Base-by-base conservation (phyloP, 1,140 invertebrate genomes). In the Phortica variegata region DNA sequence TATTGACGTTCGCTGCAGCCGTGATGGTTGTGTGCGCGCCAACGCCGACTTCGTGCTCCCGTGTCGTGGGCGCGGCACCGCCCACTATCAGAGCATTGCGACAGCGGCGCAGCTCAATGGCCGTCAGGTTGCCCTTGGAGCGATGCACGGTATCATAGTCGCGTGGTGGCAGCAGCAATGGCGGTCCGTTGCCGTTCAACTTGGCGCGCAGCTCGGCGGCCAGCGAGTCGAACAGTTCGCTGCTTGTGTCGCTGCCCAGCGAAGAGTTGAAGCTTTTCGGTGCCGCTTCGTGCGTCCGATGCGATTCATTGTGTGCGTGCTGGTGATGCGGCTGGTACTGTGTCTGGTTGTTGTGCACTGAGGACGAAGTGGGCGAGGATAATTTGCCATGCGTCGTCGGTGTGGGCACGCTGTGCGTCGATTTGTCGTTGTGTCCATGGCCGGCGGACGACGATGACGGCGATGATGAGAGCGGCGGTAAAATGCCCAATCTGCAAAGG, bases 91-190 rank as follows among this genome's bases (percentile, higher is more conserved):
- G 38, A 0, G 59, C 58, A 47, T 82, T 81, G 1, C 79, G 82
- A 52, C 82, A 89, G 39, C 88, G 79, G 12, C 90, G 73, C 13
- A 85, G 79, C 62, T 92, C 89, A 42, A 91, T 90, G 29, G 87
- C 88, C 20, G 83, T 84, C n/a, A 91, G 76, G 68, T 91, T 92
- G 1, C 91, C 91, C 47, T 89, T 88, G 48, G 87, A 86, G 44
- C 91, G 79, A 60, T 91, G 88, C 6, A 90, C 85, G 2, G 89
- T 91, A 70, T 97, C 94, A 77, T 97, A 97, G 76, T 97, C 95
- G 33, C 91, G 83, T 0, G 94, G 93, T 2, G 95, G 94, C 41
- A 94, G 72, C 21, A 97, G 79, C 32, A 97, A 82, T 1, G 93
- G 93, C 0, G 86, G 86, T 17, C 85, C 84, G 51, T 85, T 84